phyloP scores from a whole-genome alignment of 2,797 vertebrate species.

The Dromococcyx pavoninus region DNA sequence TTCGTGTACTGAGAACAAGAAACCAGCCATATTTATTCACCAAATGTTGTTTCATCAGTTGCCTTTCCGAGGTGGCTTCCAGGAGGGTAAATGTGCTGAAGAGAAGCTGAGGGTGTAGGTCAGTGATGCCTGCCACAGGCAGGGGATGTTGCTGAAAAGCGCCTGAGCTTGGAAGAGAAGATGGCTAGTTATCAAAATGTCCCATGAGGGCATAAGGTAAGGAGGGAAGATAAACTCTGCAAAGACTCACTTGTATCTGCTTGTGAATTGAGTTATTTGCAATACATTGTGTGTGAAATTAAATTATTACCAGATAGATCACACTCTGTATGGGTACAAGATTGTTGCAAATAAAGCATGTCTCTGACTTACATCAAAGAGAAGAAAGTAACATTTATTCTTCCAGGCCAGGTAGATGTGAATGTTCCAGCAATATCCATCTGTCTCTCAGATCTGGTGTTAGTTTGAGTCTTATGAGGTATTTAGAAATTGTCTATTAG shows the following conservation, averaged over 20 bases:
- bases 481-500: neutral
- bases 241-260: neutral
- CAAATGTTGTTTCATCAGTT: neutral
- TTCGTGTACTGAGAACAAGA: neutral
- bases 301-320: slow-evolving; percentile 24
- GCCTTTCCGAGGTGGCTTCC: neutral
- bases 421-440: neutral
- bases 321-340: neutral
- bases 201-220: neutral
- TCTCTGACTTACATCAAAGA: neutral
- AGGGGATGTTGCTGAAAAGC: neutral
- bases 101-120: neutral
- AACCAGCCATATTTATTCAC: neutral
- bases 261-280: slow-evolving; percentile 7
- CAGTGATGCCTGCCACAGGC: fast-evolving
- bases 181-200: neutral
- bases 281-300: neutral
- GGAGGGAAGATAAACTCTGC: neutral
- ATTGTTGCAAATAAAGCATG: neutral
- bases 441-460: neutral
- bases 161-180: neutral
- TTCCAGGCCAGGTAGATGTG: neutral
- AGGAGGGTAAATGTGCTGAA: neutral
- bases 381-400: neutral
- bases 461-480: neutral